Percentiles rank a stretch among this genome's conserved stretches.
phyloP scores from a whole-genome alignment of 2,797 vertebrate species.

The Myripristis jacobus region DNA sequence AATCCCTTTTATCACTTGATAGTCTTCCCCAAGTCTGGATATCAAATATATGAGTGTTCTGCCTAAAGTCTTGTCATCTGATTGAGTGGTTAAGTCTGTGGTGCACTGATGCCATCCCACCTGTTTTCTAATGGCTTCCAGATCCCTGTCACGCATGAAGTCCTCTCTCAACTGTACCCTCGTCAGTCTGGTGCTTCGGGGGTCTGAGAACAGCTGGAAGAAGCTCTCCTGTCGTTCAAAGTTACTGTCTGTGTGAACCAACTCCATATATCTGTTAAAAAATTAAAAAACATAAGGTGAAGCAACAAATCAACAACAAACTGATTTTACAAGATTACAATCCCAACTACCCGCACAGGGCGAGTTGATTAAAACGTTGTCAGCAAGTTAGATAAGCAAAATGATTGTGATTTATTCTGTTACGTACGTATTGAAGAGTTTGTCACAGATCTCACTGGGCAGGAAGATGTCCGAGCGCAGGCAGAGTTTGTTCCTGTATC shows the following conservation, averaged over 20 bases:
- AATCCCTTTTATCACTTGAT: too few relatives aligned
- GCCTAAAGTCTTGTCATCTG: too few relatives aligned
- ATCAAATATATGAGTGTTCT: neutral
- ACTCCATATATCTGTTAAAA: slow-evolving; percentile 90
- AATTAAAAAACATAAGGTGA: neutral
- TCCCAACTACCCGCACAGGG: neutral
- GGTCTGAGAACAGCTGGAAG: slow-evolving; percentile 96
- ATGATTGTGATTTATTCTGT: neutral
- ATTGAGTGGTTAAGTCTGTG: neutral
- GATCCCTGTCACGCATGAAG: slow-evolving; percentile 92
- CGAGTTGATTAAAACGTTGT: neutral
- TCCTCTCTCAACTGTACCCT: slow-evolving; percentile 93
- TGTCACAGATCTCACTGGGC: slow-evolving; percentile 98
- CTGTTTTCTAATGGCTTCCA: slow-evolving; percentile 96
- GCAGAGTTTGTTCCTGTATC: slow-evolving; percentile 88
- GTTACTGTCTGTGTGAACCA: slow-evolving; percentile 92
- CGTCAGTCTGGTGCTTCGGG: slow-evolving; percentile 93
- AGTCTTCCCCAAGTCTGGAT: too few relatives aligned
- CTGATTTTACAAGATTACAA: too few relatives aligned
- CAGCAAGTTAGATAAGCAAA: neutral
- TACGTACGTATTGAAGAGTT: slow-evolving; percentile 93
- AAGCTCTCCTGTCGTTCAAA: slow-evolving; percentile 95
- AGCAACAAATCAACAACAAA: too few relatives aligned
- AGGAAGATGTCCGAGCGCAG: slow-evolving; percentile 95
- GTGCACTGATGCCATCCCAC: slow-evolving; percentile 63